These are phyloP conservation scores for Drosophila equinoxialis DNA, from an alignment of 1,140 invertebrate genomes.

Conservation along the genomic window DNA sequence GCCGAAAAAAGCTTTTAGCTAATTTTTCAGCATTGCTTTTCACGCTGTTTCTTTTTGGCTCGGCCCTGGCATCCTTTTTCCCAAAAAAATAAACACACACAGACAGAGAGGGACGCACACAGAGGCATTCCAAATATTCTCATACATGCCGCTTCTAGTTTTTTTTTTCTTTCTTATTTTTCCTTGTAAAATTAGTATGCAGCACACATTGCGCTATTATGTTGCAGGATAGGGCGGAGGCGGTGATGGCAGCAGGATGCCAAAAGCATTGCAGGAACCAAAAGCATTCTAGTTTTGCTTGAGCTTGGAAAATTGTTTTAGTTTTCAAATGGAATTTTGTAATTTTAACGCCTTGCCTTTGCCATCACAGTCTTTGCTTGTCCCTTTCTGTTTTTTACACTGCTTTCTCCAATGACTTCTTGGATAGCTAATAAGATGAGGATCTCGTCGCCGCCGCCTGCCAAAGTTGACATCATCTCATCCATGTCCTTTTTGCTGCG, in stretches of 20 bases:
- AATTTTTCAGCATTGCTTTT: slow-evolving; percentile 62
- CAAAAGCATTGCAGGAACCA: slow-evolving; percentile 22
- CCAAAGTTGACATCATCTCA: slow-evolving; percentile 54
- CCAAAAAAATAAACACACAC: slow-evolving; percentile 9
- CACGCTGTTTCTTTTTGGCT: slow-evolving; percentile 21
- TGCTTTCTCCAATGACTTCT: slow-evolving; percentile 15
- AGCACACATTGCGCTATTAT: slow-evolving; percentile 76
- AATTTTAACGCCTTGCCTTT: slow-evolving; percentile 72
- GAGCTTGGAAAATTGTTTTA: slow-evolving; percentile 71
- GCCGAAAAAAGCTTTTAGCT: slow-evolving; percentile 78
- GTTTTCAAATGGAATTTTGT: slow-evolving; percentile 81
- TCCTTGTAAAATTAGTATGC: slow-evolving; percentile 72
- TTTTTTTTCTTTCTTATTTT: slow-evolving; percentile 12
- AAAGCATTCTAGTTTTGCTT: slow-evolving; percentile 53
- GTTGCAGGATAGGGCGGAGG: slow-evolving; percentile 59
- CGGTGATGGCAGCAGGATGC: slow-evolving; percentile 36
- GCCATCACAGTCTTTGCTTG: background rate
- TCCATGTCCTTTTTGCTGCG: slow-evolving; percentile 9
- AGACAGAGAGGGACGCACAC: background rate
- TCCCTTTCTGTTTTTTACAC: slow-evolving; percentile 21
- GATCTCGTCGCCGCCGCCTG: slow-evolving; percentile 46
- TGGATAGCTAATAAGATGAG: slow-evolving; percentile 46
- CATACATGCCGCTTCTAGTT: slow-evolving; percentile 15
- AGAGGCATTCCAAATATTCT: slow-evolving; percentile 15
- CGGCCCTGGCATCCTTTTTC: slow-evolving; percentile 71